Conservation (phyloP, 2,888 invertebrate species). For the Lomographa bimaculata region DNA sequence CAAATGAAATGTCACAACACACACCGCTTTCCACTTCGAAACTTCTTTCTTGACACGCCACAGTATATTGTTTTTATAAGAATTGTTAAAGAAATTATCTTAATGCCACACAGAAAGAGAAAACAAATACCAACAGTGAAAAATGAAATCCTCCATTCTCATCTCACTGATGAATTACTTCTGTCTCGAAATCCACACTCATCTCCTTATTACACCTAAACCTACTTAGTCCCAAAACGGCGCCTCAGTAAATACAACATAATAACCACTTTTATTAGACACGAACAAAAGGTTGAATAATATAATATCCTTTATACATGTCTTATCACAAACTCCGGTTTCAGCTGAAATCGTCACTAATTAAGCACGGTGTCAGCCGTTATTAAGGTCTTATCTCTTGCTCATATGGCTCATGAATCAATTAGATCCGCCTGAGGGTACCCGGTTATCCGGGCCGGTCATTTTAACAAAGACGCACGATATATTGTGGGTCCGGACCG, state of each 20-base stretch:
- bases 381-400: slow-evolving; percentile 54
- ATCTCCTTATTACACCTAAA: slow-evolving; percentile 26
- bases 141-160: too few relatives aligned
- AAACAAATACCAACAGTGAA: too few relatives aligned
- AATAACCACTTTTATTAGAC: slow-evolving; percentile 32
- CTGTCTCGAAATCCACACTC: slow-evolving; percentile 23
- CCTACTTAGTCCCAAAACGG: slow-evolving; percentile 22
- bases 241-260: slow-evolving; percentile 27
- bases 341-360: slow-evolving; percentile 45
- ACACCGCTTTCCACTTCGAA: too few relatives aligned
- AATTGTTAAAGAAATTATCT: too few relatives aligned
- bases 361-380: slow-evolving; percentile 53
- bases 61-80: too few relatives aligned
- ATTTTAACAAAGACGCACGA: slow-evolving; percentile 42
- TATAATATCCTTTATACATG: slow-evolving; percentile 18
- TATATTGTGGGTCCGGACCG: slow-evolving; percentile 38
- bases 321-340: slow-evolving; percentile 40
- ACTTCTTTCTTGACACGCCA: too few relatives aligned
- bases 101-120: too few relatives aligned
- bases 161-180: slow-evolving; percentile 20
- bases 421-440: slow-evolving; percentile 46
- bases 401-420: slow-evolving; percentile 60
- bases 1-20: too few relatives aligned
- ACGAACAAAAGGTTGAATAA: slow-evolving; percentile 28
- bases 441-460: slow-evolving; percentile 25